phyloP scores from a whole-genome alignment of 2,113 vertebrate species.

The Falco punctatus region DNA sequence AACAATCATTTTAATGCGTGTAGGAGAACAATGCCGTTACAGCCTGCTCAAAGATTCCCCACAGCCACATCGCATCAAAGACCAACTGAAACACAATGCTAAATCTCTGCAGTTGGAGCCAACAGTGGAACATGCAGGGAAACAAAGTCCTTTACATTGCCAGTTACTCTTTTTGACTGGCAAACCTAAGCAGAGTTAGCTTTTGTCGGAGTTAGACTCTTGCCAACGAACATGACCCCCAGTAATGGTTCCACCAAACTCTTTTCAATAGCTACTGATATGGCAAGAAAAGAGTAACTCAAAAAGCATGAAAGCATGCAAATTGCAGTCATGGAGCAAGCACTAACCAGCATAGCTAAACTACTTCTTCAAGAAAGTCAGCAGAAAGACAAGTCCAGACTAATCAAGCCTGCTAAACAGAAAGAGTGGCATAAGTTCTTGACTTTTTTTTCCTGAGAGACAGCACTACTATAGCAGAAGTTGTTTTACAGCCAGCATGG shows the following conservation, averaged over 20 bases:
- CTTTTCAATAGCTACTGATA: not conserved
- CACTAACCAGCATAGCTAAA: not conserved
- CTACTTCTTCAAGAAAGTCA: not conserved
- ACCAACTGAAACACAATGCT: not conserved
- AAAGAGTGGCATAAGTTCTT: not conserved
- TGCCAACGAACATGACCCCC: not conserved
- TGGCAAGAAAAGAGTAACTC: not conserved
- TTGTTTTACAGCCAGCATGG: slow-evolving; percentile 3
- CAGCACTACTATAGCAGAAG: not conserved
- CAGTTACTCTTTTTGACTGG: not conserved
- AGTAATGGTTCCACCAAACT: not conserved
- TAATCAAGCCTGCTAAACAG: slow-evolving; percentile 24
- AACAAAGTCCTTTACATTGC: not conserved
- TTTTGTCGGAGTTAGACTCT: not conserved
- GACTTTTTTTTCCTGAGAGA: not conserved
- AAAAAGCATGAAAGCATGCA: not conserved
- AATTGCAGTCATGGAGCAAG: not conserved
- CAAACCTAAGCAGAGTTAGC: not conserved
- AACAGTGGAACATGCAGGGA: not conserved
- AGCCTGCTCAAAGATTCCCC: slow-evolving; percentile 50
- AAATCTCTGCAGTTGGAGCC: not conserved
- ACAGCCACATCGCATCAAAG: slow-evolving; percentile 41
- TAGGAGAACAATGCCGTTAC: slow-evolving; percentile 37
- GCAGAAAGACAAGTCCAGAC: slow-evolving; percentile 45
- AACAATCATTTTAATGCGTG: not conserved